Percentiles rank a stretch among this genome's conserved stretches.
Conservation (phyloP, 2,888 invertebrate species). For the Herminia tarsipennalis region DNA sequence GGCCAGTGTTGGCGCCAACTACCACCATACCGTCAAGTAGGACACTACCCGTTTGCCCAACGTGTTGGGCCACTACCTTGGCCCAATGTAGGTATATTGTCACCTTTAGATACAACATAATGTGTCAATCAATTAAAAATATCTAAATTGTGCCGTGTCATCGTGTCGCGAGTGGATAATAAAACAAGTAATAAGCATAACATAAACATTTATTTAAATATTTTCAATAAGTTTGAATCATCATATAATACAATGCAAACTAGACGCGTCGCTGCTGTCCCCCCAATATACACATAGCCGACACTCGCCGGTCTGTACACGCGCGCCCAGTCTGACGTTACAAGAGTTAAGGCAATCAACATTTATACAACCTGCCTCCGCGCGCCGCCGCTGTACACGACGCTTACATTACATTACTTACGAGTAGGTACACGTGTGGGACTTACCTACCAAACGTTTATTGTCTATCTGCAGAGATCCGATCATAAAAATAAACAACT, state of each 20-base stretch:
- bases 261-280: constrained; percentile 21
- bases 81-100: too few relatives aligned
- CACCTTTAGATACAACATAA: too few relatives aligned
- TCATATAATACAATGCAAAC: constrained; percentile 72
- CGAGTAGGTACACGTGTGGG: constrained; percentile 3
- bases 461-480: constrained; percentile 13
- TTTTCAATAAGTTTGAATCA: constrained; percentile 69
- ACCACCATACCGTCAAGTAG: too few relatives aligned
- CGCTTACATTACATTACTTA: constrained; percentile 41
- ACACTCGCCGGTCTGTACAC: constrained; percentile 50
- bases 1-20: too few relatives aligned
- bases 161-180: constrained; percentile 4
- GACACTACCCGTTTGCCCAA: too few relatives aligned
- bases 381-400: constrained; percentile 42
- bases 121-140: too few relatives aligned
- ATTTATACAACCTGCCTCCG: constrained; percentile 55
- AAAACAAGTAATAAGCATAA: constrained; percentile 67
- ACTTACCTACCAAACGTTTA: constrained; percentile 7
- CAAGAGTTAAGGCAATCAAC: constrained; percentile 52
- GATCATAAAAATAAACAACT: neutral
- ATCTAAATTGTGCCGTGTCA: too few relatives aligned
- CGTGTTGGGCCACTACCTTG: too few relatives aligned
- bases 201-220: constrained; percentile 82
- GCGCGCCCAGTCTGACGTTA: constrained; percentile 19
- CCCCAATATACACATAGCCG: constrained; percentile 60